Conservation (phyloP, 2,797 vertebrate genomes). For the Muraenolepis orangiensis region DNA sequence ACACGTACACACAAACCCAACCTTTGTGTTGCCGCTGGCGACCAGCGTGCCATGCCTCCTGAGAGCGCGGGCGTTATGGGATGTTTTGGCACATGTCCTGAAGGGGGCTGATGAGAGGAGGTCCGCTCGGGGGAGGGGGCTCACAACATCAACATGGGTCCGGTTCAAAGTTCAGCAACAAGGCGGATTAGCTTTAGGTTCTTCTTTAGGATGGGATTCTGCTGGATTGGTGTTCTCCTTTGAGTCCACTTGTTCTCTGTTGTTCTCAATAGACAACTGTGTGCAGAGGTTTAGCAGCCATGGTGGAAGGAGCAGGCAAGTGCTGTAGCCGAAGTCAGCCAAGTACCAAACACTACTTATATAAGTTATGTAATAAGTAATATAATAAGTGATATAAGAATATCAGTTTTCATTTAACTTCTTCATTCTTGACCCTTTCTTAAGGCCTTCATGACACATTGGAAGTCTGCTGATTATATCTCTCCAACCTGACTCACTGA, state of each 20-base stretch:
- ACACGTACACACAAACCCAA: neutral
- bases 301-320: neutral
- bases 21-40: neutral
- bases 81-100: neutral
- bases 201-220: neutral
- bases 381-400: too few relatives aligned
- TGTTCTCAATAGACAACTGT: neutral
- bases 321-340: neutral
- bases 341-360: neutral
- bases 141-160: neutral
- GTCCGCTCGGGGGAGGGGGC: too few relatives aligned
- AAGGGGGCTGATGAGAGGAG: too few relatives aligned
- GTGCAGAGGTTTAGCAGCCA: neutral
- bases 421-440: neutral
- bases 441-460: neutral
- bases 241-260: neutral
- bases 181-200: neutral
- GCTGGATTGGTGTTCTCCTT: neutral
- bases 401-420: neutral
- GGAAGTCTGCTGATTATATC: neutral
- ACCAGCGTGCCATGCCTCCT: neutral
- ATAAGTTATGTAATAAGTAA: too few relatives aligned
- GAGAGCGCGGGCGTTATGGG: too few relatives aligned
- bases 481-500: conserved; percentile 3
- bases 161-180: neutral